A percentile compares a stretch with the other conserved stretches of the same genome.
phyloP scores from a whole-genome alignment of 2,797 vertebrate genomes.

The Bradypodion ventrale region DNA sequence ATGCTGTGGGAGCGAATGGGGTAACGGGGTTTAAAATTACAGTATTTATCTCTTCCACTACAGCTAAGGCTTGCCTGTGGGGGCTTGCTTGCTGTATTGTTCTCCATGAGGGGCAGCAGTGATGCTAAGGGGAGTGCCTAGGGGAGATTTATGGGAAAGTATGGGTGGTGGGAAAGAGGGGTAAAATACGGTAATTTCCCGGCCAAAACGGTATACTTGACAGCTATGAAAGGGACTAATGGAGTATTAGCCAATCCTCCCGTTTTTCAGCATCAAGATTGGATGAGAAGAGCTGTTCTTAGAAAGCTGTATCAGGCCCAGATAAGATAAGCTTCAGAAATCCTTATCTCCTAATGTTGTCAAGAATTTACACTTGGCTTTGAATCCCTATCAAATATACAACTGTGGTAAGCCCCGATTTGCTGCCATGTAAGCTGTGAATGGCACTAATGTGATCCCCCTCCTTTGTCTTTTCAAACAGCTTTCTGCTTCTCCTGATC shows the following conservation, averaged over 20 bases:
- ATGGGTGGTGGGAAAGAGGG: no score
- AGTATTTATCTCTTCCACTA: no score
- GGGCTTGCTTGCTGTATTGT: no score
- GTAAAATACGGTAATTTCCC: no score
- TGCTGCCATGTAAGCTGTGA: neutral
- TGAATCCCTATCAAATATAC: neutral
- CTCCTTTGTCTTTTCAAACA: constrained; percentile 43
- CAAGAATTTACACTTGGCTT: neutral
- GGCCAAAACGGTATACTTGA: no score
- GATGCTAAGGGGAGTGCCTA: no score
- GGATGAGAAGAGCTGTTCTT: neutral
- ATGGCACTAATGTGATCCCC: neutral
- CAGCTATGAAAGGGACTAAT: neutral
- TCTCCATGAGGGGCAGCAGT: no score
- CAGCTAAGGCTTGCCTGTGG: no score
- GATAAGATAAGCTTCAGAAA: neutral
- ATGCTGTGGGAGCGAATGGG: no score
- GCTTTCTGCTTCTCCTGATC: constrained; percentile 51
- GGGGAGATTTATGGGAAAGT: no score
- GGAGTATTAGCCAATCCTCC: neutral
- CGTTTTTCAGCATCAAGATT: neutral
- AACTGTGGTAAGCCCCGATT: neutral
- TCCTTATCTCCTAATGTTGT: neutral
- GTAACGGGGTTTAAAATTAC: no score
- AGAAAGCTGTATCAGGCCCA: neutral